Evolutionary conservation across 2,797 vertebrate genomes (phyloP), one percentile per base, ranked within the genome.

Genomic region (Ammospiza maritima): DNA sequence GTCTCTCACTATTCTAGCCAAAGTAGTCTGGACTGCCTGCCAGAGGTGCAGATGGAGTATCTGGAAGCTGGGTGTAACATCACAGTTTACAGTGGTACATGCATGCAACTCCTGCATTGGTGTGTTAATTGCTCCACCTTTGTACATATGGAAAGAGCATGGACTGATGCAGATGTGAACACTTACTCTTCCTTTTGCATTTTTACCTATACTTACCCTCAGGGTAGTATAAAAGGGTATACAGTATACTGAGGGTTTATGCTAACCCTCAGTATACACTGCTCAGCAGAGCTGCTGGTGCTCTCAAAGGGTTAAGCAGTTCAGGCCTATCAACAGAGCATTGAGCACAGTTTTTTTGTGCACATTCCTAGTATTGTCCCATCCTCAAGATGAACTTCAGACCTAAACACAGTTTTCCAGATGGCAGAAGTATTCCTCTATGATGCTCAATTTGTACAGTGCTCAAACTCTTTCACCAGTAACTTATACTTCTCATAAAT

Each of bases 131-230:
- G 0, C 16, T 93, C 34, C 27, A 79, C 17, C 29, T n/a, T 25
- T 32, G 19, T 21, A 19, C 32, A 19, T 7, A 2, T 0, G 12
- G 27, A 48, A 81, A 57, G 16, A 30, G 12, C 1, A 10, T 2
- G 5, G 36, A 34, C 47, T 77, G 29, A 93, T 2, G 2, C 18
- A 85, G 18, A 56, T 10, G 5, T 14, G 17, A 85, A 69, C 19
- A 48, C 19, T 22, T 76, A 16, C 15, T 10, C 8, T 32, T 67
- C 13, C n/a, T 60, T 85, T 85, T 57, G 34, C 18, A 44, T 25
- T 56, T 69, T 12, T 0, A 0, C 22, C 40, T 16, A 42, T 42
- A 42, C 40, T 42, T 42, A 42, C 42, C 42, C 16, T 42, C 42
- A 42, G 42, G 42, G 42, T 42, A 42, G 42, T 42, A 42, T 42